Percentiles rank a stretch among this genome's conserved stretches.
phyloP scores from a whole-genome alignment of 2,113 vertebrate species.

The Hydrochoerus hydrochaeris region DNA sequence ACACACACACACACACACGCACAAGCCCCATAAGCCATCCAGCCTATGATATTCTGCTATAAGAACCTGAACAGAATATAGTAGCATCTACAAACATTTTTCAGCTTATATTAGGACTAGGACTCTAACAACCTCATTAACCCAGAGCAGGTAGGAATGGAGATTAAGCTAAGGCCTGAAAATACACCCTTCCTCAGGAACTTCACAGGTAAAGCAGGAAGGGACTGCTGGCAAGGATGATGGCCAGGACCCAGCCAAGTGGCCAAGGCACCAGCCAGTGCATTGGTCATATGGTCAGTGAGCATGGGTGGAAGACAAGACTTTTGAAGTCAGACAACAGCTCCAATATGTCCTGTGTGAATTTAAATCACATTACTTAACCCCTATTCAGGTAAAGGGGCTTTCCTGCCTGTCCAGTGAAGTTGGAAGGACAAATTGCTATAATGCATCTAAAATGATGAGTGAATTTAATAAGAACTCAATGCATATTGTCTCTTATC shows the following conservation, averaged over 20 bases:
- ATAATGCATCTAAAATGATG: not conserved
- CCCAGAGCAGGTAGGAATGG: not conserved
- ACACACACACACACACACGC: no score
- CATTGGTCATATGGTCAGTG: not conserved
- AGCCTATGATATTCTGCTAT: not conserved
- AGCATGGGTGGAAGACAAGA: not conserved
- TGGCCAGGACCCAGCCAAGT: not conserved
- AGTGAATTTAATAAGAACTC: not conserved
- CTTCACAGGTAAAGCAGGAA: not conserved
- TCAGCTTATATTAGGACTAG: not conserved
- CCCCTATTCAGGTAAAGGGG: not conserved
- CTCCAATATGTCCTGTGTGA: not conserved
- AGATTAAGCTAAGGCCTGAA: not conserved
- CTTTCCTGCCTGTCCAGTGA: not conserved
- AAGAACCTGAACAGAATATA: not conserved
- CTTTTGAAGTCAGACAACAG: not conserved
- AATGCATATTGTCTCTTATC: not conserved
- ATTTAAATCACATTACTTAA: not conserved
- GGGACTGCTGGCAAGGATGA: not conserved
- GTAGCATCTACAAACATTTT: not conserved
- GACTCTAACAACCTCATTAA: not conserved
- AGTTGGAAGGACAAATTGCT: not conserved
- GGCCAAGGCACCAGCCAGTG: not conserved
- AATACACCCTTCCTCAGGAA: not conserved
- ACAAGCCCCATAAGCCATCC: not conserved